Conservation (phyloP, 2,797 vertebrate species). For the Benthosema pterotum region DNA sequence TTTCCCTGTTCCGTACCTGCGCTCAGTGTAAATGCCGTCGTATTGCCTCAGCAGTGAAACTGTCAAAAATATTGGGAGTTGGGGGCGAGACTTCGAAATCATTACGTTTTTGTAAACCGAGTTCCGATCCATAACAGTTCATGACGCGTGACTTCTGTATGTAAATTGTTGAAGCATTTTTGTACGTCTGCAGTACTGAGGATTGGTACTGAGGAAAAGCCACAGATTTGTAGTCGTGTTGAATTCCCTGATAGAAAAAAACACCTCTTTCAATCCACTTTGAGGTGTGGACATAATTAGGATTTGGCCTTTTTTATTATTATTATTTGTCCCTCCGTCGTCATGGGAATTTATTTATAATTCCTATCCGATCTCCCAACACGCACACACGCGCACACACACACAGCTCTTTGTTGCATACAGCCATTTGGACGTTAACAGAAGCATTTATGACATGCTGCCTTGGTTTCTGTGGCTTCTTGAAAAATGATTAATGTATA, state of each 20-base stretch:
- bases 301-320: background rate
- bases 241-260: background rate
- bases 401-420: constrained; percentile 2
- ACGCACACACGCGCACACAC: constrained; percentile 1
- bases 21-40: constrained; percentile 19
- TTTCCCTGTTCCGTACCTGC: constrained; percentile 5
- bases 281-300: background rate
- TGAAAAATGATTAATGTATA: constrained; percentile 56
- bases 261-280: constrained; percentile 1
- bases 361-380: background rate
- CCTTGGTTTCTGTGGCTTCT: constrained; percentile 67
- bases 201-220: constrained; percentile 25
- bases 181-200: constrained; percentile 31
- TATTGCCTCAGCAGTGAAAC: constrained; percentile 21
- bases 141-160: constrained; percentile 22
- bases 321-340: background rate
- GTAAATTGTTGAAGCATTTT: constrained; percentile 28
- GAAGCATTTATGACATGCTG: constrained; percentile 50
- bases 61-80: constrained; percentile 1
- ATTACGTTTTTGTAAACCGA: constrained; percentile 3
- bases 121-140: constrained; percentile 13
- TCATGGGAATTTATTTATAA: background rate
- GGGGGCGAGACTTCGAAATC: background rate
- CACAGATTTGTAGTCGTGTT: background rate
- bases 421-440: constrained; percentile 19